Base-by-base conservation (phyloP, 35 echinoderm and acorn worm genomes). In the Stichopus chloronotus region DNA sequence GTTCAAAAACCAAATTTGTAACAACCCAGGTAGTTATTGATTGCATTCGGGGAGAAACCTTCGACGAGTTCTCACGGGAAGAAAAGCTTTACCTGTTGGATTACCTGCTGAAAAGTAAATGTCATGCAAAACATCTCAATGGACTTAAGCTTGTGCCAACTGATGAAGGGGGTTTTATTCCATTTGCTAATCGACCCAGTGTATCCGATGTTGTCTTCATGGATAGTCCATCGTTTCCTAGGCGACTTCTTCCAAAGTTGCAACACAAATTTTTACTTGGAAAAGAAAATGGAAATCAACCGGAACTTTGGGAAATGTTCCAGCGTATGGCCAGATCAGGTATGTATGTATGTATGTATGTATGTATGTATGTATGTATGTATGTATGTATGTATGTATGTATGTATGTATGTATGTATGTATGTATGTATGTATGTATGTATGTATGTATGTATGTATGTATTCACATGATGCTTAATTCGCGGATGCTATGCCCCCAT, bases 141-240 rank as follows among this genome's bases (percentile, higher is more conserved):
- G 72, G 72, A 52, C 25, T 91, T 6, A 7, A 72, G 59, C 58
- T 91, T 30, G 9, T 91, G 65, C 86, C 88, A 58, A 79, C 69
- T 57, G 69, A 77, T 2, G 90, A 55, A 56, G 71, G 90, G 52
- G 23, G 43, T 13, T 91, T 91, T 57, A 56, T 79, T 9, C 76
- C 10, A 58, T 91, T 65, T 17, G 14, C 8, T 78, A 9, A 91
- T 14, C 54, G 79, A 78, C 76, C 90, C 5, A 57, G 8, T 22
- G 22, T 2, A 17, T 7, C 6, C 58, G 76, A 78, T 25, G 12
- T 52, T 16, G 58, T 91, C 55, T 91, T 56, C 76, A 59, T 79
- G 43, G 71, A 22, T 24, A 78, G 72, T 23, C 4, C 13, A 5
- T 19, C 71, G 9, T 91, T 43, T 77, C 54, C 71, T 20, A 16